Conservation (phyloP, 2,113 vertebrate species). For the Periophthalmus modestus region DNA sequence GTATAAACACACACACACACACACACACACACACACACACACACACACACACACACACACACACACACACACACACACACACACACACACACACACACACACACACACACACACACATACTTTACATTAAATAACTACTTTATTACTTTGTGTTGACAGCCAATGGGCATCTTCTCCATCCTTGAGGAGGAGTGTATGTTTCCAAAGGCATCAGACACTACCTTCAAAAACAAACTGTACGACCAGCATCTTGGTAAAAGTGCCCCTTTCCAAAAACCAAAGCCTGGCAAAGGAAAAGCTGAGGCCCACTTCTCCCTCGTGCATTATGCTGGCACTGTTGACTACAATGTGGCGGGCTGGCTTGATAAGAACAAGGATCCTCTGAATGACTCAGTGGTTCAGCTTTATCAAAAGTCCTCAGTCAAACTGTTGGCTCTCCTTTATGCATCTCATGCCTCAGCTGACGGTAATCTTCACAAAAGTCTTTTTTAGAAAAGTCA, state of each 20-base stretch:
- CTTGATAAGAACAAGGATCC: conserved; percentile 79
- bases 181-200: conserved; percentile 16
- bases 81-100: too few relatives aligned
- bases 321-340: conserved; percentile 77
- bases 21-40: too few relatives aligned
- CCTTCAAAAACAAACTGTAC: conserved; percentile 89
- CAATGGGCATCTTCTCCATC: conserved; percentile 15
- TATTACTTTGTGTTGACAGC: conserved; percentile 13
- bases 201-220: conserved; percentile 7
- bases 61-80: too few relatives aligned
- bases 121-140: too few relatives aligned
- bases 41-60: too few relatives aligned
- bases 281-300: conserved; percentile 71
- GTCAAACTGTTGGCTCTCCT: conserved; percentile 65
- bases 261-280: conserved; percentile 67
- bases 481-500: background rate
- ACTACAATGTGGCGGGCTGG: conserved; percentile 74
- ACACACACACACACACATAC: too few relatives aligned
- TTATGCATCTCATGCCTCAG: conserved; percentile 58
- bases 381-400: conserved; percentile 76
- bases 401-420: conserved; percentile 76
- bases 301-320: conserved; percentile 73
- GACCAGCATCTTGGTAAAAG: conserved; percentile 87
- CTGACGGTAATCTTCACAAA: conserved; percentile 33
- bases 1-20: too few relatives aligned